Percentiles rank a stretch among this genome's conserved stretches.
Evolutionary conservation across 2,113 vertebrate species (phyloP).

Genomic region (Tenebrosternarchus preto): DNA sequence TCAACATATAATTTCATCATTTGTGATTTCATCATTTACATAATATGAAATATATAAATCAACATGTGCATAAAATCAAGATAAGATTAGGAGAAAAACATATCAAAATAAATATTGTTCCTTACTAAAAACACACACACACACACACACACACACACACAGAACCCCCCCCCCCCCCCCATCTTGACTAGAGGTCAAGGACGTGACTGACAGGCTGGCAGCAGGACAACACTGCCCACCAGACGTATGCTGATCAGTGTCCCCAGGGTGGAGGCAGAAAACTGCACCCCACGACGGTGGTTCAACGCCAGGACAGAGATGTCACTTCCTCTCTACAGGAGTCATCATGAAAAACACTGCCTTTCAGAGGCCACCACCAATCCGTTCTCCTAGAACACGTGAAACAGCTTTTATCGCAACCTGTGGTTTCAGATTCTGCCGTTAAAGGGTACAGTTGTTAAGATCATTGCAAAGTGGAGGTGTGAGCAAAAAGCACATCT

Average conservation of each 20-base stretch:
- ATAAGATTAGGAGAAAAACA: no score
- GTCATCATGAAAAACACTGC: constrained; percentile 7
- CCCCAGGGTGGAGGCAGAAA: constrained; percentile 42
- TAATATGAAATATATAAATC: no score
- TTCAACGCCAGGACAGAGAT: constrained; percentile 42
- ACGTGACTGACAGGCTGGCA: constrained; percentile 30
- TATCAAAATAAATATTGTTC: background rate
- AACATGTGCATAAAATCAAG: no score
- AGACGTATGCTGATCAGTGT: constrained; percentile 48
- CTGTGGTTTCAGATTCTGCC: background rate
- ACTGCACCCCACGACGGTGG: background rate
- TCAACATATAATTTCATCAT: no score
- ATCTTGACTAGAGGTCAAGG: background rate
- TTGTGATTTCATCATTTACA: no score
- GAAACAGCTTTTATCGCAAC: background rate
- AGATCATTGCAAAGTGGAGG: background rate
- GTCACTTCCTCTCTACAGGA: constrained; percentile 12
- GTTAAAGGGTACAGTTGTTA: background rate
- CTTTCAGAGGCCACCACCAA: background rate
- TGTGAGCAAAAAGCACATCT: background rate
- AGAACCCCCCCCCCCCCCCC: constrained; percentile 17
- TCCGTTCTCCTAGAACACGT: constrained; percentile 4
- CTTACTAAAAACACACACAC: background rate
- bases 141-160: constrained; percentile 19
- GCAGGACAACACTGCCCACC: constrained; percentile 18